Evolutionary conservation across 2,113 vertebrate species (phyloP), one percentile per base, ranked within the genome.

Genomic region (Cyprinodon tularosa): DNA sequence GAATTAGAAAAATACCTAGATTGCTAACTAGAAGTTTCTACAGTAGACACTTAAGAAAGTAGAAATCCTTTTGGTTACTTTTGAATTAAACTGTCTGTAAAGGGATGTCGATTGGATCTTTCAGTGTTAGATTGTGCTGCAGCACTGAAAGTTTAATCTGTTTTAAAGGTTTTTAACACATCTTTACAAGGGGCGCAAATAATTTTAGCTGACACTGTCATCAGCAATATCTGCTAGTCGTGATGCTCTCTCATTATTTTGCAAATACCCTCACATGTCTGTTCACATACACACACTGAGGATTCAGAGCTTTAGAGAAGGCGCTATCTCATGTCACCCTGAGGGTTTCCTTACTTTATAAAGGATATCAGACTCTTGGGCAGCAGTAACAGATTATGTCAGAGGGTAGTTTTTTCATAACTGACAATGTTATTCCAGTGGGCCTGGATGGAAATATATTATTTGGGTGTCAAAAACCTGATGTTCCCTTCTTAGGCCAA

Each of bases 311-410:
- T 38, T 64, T 47, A 73, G 36, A 64, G 68, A 73, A 80, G 80
- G 76, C 45, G 3, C 73, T 71, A 74, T 85, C 77, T 80, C 36
- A 36, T 74, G 78, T 83, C 67, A 70, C 72, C 88, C 85, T 20
- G 68, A 85, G 84, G 86, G 68, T 77, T 82, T 70, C 74, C 62
- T 57, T 40, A 44, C 78, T 86, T 85, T 81, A 78, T 74, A 80
- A 85, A 68, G 71, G 66, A 84, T 73, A 79, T 84, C 78, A 77
- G 84, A 77, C 76, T 61, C 73, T 69, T 71, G 79, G 74, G 62
- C 76, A 78, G 78, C 83, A 81, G 67, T 62, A 77, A 42, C 67
- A 74, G 77, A 86, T 88, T 82, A 80, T 83, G 79, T 82, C 80
- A 87, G 61, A 70, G 71, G 75, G 76, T 70, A 76, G 62, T 71